Percentiles rank a stretch among this genome's conserved stretches.
phyloP scores from a whole-genome alignment of 2,888 invertebrate species.

The Mechanitis mazaeus region DNA sequence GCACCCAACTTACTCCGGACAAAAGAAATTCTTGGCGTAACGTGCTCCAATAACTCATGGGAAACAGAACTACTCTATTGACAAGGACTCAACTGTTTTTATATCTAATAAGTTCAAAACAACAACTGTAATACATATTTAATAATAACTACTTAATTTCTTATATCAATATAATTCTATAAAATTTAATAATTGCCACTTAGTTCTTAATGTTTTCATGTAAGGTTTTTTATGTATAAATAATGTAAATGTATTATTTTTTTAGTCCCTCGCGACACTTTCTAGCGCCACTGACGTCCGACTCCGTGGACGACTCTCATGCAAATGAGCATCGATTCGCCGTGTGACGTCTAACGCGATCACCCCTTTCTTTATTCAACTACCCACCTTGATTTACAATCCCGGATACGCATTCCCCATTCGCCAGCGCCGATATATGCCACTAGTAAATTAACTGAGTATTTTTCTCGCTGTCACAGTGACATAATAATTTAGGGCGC shows the following conservation, averaged over 20 bases:
- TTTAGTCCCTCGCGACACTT: conserved; percentile 67
- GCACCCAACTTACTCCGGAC: conserved; percentile 38
- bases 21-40: conserved; percentile 60
- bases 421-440: conserved; percentile 52
- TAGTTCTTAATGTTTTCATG: conserved; percentile 60
- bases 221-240: conserved; percentile 48
- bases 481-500: conserved; percentile 75
- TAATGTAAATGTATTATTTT: conserved; percentile 69
- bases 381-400: conserved; percentile 74
- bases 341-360: conserved; percentile 67
- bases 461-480: conserved; percentile 69
- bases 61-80: conserved; percentile 34
- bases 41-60: conserved; percentile 43
- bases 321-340: conserved; percentile 74
- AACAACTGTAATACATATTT: not conserved
- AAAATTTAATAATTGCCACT: conserved; percentile 48
- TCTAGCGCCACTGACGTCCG: conserved; percentile 71
- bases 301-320: conserved; percentile 60
- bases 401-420: conserved; percentile 66
- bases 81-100: conserved; percentile 29
- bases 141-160: no score
- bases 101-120: conserved; percentile 23
- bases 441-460: conserved; percentile 56
- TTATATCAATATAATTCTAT: not conserved
- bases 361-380: conserved; percentile 72